A percentile compares a stretch with the other conserved stretches of the same genome.
These are phyloP conservation scores for Gastrophryne carolinensis DNA, from an alignment of 2,797 vertebrate genomes.

Conservation along the genomic window DNA sequence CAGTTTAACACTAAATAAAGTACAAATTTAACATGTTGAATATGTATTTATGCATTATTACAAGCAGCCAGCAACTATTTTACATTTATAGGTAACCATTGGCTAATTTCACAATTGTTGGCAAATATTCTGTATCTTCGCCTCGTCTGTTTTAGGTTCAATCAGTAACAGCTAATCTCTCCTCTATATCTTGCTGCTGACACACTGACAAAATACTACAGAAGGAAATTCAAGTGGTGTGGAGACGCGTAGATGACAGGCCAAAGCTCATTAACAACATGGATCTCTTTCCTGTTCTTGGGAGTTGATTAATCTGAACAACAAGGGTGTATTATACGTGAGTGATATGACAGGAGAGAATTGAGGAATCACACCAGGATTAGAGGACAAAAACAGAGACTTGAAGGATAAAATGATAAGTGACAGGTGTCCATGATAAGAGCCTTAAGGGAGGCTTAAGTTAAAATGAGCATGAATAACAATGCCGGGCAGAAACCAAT, in stretches of 20 bases:
- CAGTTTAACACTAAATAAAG: too few relatives aligned
- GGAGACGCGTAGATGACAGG: slow-evolving; percentile 23
- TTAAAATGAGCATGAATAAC: not conserved
- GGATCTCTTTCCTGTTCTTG: slow-evolving; percentile 30
- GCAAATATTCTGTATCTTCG: not conserved
- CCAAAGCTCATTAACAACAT: slow-evolving; percentile 41
- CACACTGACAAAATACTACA: slow-evolving; percentile 34
- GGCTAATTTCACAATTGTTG: not conserved
- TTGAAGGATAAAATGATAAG: not conserved
- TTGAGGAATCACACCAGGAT: slow-evolving; percentile 1
- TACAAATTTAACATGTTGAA: too few relatives aligned
- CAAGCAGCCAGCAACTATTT: not conserved
- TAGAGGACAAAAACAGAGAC: not conserved
- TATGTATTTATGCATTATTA: too few relatives aligned
- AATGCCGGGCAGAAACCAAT: not conserved
- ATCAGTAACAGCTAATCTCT: slow-evolving; percentile 26
- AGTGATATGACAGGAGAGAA: slow-evolving; percentile 21
- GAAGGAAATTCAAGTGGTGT: not conserved
- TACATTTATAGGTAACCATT: not conserved
- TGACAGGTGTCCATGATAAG: not conserved
- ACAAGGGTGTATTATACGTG: slow-evolving; percentile 15
- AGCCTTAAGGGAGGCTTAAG: not conserved
- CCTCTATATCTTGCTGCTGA: slow-evolving; percentile 29
- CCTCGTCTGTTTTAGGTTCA: not conserved
- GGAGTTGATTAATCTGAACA: slow-evolving; percentile 43